These are phyloP conservation scores for Cebidichthys violaceus DNA, from an alignment of 2,113 vertebrate species.

Conservation along the genomic window DNA sequence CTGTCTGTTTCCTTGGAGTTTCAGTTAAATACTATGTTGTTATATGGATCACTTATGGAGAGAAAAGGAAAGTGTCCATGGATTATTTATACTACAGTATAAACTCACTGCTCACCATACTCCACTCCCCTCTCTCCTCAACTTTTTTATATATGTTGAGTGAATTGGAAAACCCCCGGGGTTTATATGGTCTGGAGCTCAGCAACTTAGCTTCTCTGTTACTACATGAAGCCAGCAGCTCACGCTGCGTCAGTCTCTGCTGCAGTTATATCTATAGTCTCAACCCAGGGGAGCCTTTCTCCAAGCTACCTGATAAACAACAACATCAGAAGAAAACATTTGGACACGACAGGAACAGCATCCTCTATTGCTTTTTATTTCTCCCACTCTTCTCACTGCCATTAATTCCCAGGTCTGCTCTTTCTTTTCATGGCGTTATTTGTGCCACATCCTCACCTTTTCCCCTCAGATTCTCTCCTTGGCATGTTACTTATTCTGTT, in stretches of 20 bases:
- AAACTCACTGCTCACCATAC: background rate
- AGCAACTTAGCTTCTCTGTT: constrained; percentile 56
- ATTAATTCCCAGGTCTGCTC: constrained; percentile 17
- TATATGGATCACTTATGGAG: background rate
- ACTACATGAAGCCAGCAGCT: constrained; percentile 58
- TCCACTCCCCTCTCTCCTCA: background rate
- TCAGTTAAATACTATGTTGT: background rate
- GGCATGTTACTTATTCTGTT: background rate
- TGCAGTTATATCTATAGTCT: constrained; percentile 63
- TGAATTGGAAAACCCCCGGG: constrained; percentile 33
- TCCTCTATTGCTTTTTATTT: constrained; percentile 42
- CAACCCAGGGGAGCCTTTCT: constrained; percentile 62
- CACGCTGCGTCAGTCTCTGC: constrained; percentile 57
- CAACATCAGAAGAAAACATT: constrained; percentile 67
- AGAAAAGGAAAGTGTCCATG: background rate
- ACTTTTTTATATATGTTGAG: constrained; percentile 13
- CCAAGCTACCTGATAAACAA: constrained; percentile 48
- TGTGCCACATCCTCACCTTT: background rate
- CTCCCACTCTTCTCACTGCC: constrained; percentile 18
- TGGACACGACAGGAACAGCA: constrained; percentile 54
- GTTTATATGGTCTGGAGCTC: constrained; percentile 48
- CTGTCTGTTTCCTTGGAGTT: background rate
- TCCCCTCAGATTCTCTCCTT: background rate
- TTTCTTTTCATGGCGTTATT: constrained; percentile 4
- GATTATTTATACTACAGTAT: constrained; percentile 8